Base-by-base conservation (phyloP, 2,113 vertebrate species). In the Laterallus jamaicensis region DNA sequence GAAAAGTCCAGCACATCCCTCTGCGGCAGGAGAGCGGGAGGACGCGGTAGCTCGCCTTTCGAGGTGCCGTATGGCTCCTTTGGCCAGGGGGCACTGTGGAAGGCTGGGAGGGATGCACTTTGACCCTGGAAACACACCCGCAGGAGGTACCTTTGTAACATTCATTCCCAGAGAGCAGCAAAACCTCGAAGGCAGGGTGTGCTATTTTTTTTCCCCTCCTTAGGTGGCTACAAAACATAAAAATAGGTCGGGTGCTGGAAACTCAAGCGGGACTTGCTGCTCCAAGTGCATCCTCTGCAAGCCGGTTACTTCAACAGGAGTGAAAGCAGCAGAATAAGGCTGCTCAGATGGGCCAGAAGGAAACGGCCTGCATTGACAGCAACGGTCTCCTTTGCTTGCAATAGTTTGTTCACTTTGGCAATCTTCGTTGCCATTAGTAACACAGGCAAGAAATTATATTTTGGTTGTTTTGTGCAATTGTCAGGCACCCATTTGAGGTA, bases 121-220 rank as follows among this genome's bases (percentile, higher is more conserved):
- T 96, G 95, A 96, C 96, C 95, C 95, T 95, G 90, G 86, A 95
- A 97, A 97, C 90, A 86, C 90, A 86, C 86, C 88, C 28, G 13
- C 35, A 0, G 42, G 39, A 90, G 69, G 60, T n/a, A 90, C 90
- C 94, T 92, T 86, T 93, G 94, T 82, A 85, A 96, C 76, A 39
- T 25, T 88, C 35, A 10, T 77, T 68, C 90, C 90, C 87, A 62
- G 70, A 63, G 22, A 91, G 76, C 68, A 31, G 56, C 12, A 5
- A 82, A 90, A 79, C 86, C 82, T 71, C 22, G 18, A 74, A 81
- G 49, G 68, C 79, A 47, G 50, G 37, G 40, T n/a, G 21, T 22
- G 22, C 25, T 54, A 10, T 50, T 50, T 47, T 64, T 75, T 49
- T 42, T 9, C 7, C 54, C 50, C 50, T 9, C 52, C 39, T 6